Conservation (phyloP, 2,888 invertebrate genomes). For the Chrysodeixis includens region DNA sequence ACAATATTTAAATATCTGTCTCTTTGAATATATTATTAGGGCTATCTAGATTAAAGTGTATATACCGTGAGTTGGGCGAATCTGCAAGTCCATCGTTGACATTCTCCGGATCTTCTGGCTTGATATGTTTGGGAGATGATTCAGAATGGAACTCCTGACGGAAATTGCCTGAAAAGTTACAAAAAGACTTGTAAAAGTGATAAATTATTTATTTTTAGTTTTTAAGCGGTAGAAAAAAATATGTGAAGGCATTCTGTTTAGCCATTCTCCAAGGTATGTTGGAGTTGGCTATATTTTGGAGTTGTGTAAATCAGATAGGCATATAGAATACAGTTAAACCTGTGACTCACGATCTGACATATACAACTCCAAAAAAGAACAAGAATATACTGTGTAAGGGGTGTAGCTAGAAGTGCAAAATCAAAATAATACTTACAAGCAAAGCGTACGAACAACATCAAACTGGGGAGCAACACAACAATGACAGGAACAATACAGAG, state of each 20-base stretch:
- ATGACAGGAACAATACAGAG: conserved; percentile 19
- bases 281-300: too few relatives aligned
- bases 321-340: too few relatives aligned
- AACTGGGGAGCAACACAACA: conserved; percentile 47
- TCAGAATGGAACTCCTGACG: conserved; percentile 84
- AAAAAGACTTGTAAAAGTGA: conserved; percentile 2
- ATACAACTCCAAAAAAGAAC: too few relatives aligned
- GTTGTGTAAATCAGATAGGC: too few relatives aligned
- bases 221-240: conserved; percentile 20
- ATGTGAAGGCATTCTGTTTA: too few relatives aligned
- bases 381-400: too few relatives aligned
- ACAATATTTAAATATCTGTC: conserved; percentile 78
- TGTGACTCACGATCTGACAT: too few relatives aligned
- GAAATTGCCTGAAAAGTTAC: conserved; percentile 78
- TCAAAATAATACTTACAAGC: conserved; percentile 75
- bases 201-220: background rate
- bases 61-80: conserved; percentile 79
- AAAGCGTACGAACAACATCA: conserved; percentile 61
- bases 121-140: conserved; percentile 78
- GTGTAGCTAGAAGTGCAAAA: conserved; percentile 34
- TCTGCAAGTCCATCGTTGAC: conserved; percentile 68
- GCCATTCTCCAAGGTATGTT: too few relatives aligned
- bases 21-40: conserved; percentile 80
- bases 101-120: conserved; percentile 72
- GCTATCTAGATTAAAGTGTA: conserved; percentile 80